Percentiles rank a stretch among this genome's conserved stretches.
Evolutionary conservation across 2,797 vertebrate species (phyloP).

Genomic region (Hipposideros larvatus): DNA sequence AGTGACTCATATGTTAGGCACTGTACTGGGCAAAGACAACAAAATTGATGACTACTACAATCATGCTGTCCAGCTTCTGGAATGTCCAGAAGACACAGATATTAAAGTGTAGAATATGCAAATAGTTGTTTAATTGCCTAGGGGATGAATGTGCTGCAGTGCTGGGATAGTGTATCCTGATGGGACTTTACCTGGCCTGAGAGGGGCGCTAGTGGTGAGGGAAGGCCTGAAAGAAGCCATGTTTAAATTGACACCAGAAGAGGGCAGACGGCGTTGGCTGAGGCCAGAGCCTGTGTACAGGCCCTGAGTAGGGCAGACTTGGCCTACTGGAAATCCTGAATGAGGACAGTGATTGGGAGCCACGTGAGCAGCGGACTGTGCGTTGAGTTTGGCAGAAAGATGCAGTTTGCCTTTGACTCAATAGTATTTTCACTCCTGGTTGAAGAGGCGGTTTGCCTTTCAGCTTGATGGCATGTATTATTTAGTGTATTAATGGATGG

Average conservation of each 20-base stretch:
- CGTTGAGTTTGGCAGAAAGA: background rate
- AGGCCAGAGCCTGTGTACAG: background rate
- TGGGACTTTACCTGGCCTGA: background rate
- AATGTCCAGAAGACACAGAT: background rate
- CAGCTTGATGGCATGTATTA: constrained; percentile 11
- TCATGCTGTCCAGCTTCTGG: background rate
- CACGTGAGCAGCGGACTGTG: background rate
- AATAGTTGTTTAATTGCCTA: background rate
- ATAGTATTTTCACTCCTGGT: background rate
- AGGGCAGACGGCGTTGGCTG: background rate
- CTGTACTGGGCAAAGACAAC: background rate
- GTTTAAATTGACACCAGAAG: background rate
- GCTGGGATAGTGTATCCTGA: background rate
- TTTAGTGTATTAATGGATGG: background rate
- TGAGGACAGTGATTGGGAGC: background rate
- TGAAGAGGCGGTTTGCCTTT: background rate
- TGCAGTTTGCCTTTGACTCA: background rate
- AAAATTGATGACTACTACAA: background rate
- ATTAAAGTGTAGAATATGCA: background rate
- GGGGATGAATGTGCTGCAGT: background rate
- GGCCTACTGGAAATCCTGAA: background rate
- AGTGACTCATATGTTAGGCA: background rate
- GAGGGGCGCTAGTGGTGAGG: background rate
- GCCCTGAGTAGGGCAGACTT: background rate
- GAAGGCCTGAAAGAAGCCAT: background rate